Conservation (phyloP, 2,797 vertebrate species). For the Botia almorhae region DNA sequence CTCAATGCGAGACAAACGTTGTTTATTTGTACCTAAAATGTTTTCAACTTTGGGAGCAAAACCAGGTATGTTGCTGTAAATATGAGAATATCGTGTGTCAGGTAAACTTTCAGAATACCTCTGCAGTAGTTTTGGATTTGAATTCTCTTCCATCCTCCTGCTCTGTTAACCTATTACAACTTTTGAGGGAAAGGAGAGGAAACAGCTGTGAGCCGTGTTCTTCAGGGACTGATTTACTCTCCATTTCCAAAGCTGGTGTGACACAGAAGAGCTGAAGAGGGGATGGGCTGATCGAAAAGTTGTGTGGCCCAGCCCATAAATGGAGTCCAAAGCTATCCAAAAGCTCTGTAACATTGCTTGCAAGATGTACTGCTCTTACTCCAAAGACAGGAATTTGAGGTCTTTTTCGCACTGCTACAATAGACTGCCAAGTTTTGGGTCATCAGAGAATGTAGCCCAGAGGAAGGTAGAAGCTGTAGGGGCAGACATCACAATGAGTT, state of each 20-base stretch:
- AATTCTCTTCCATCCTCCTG: conserved; percentile 20
- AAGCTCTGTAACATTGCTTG: conserved; percentile 54
- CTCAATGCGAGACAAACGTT: background rate
- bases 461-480: conserved; percentile 53
- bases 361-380: conserved; percentile 58
- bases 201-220: conserved; percentile 73
- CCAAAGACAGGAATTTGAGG: conserved; percentile 51
- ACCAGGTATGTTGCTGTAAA: background rate
- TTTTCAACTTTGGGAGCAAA: background rate
- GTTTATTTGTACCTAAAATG: background rate
- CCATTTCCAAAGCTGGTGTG: conserved; percentile 55
- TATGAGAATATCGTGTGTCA: background rate
- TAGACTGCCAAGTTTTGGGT: conserved; percentile 58
- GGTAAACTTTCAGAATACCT: background rate
- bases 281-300: conserved; percentile 66
- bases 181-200: conserved; percentile 63
- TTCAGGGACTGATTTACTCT: conserved; percentile 69
- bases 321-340: conserved; percentile 59
- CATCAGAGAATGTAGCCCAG: conserved; percentile 56
- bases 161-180: conserved; percentile 26
- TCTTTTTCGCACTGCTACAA: conserved; percentile 50
- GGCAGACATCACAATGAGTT: conserved; percentile 55
- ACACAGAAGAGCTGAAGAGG: conserved; percentile 37
- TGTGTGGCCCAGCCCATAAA: conserved; percentile 66
- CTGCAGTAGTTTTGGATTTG: conserved; percentile 1